phyloP scores from a whole-genome alignment of 2,113 vertebrate species.

The Caracal caracal region DNA sequence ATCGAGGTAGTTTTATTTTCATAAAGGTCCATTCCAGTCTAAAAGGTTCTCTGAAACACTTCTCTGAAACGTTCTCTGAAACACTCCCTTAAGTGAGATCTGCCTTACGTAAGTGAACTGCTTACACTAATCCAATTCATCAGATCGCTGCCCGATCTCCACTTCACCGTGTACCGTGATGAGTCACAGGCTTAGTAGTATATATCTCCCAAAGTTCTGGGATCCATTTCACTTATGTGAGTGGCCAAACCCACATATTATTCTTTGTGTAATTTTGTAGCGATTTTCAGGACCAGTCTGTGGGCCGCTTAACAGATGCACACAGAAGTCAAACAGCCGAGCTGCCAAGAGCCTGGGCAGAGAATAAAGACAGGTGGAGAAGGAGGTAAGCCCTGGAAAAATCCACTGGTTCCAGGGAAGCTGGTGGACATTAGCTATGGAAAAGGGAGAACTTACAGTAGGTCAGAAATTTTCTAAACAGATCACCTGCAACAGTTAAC shows the following conservation, averaged over 20 bases:
- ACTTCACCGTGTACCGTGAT: background rate
- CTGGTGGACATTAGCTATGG: background rate
- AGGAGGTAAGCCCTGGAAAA: background rate
- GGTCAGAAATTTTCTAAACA: background rate
- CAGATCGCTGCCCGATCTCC: background rate
- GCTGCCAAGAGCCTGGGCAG: background rate
- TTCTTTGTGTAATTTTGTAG: background rate
- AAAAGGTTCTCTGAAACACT: background rate
- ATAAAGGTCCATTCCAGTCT: background rate
- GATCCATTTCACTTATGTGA: background rate
- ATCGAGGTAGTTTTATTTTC: background rate
- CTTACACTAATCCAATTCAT: background rate
- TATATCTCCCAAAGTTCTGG: background rate
- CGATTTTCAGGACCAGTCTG: background rate
- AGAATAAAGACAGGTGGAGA: background rate
- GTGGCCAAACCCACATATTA: background rate
- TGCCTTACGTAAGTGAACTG: background rate
- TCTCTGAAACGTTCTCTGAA: background rate
- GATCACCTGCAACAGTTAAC: background rate
- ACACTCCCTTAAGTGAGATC: background rate
- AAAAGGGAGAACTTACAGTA: background rate
- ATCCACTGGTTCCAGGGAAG: background rate
- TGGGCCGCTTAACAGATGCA: background rate
- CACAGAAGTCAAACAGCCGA: background rate
- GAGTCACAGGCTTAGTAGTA: background rate